Conservation (phyloP, 2,888 invertebrate genomes). For the Candidula unifasciata region DNA sequence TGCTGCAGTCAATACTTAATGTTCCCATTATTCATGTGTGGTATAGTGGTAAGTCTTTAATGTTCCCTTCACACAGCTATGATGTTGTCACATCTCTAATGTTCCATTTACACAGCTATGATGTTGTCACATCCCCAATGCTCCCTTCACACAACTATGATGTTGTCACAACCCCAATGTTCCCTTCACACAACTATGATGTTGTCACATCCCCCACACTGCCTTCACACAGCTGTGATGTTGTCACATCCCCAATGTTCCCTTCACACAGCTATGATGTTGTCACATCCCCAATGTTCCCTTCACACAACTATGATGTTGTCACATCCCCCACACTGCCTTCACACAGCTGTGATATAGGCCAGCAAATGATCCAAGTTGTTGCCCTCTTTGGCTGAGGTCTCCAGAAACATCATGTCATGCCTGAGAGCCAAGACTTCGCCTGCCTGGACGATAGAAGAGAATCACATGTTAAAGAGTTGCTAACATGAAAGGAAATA, state of each 20-base stretch:
- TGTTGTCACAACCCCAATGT: rapidly evolving
- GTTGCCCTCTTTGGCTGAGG: slow-evolving; percentile 7
- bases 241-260: too few species aligned
- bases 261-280: neutral
- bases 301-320: neutral
- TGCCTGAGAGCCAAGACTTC: slow-evolving; percentile 16
- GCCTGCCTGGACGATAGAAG: slow-evolving; percentile 5
- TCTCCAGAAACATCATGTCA: slow-evolving; percentile 31
- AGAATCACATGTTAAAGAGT: too few species aligned
- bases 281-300: neutral
- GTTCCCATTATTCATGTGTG: too few species aligned
- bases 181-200: too few species aligned
- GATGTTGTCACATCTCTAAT: too few species aligned
- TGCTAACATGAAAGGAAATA: too few species aligned
- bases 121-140: too few species aligned
- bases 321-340: neutral
- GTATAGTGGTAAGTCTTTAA: too few species aligned
- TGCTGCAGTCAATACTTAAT: too few species aligned
- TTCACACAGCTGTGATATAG: neutral
- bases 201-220: neutral
- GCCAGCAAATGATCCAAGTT: neutral
- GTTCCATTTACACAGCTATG: too few species aligned
- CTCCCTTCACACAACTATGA: too few species aligned
- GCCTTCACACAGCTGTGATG: neutral
- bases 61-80: too few species aligned